phyloP scores from a whole-genome alignment of 2,888 invertebrate genomes.

The Micropterix aruncella region DNA sequence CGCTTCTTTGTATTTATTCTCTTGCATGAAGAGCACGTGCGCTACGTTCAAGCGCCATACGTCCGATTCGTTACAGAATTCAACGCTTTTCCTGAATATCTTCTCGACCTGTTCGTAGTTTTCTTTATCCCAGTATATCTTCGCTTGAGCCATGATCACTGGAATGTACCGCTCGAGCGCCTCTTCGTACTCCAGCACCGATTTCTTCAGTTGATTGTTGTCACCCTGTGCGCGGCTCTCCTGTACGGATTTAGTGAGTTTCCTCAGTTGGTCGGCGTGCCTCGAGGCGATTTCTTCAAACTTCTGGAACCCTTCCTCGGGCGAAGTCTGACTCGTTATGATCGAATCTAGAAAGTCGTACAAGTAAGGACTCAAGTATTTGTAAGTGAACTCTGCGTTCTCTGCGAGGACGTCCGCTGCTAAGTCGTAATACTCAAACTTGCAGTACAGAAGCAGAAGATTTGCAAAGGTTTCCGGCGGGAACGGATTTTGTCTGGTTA shows the following conservation, averaged over 20 bases:
- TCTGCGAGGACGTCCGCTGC: conserved; percentile 97
- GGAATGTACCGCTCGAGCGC: conserved; percentile 88
- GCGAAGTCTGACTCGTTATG: conserved; percentile 93
- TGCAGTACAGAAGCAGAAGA: conserved; percentile 85
- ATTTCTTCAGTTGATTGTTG: conserved; percentile 77
- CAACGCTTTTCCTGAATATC: conserved; percentile 91
- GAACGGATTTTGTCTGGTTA: conserved; percentile 90
- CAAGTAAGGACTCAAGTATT: conserved; percentile 84
- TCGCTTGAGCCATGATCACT: conserved; percentile 98
- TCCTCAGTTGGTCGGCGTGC: conserved; percentile 78
- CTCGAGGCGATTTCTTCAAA: conserved; percentile 88
- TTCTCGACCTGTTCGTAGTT: conserved; percentile 94
- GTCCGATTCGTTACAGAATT: conserved; percentile 96
- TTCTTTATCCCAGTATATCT: conserved; percentile 95
- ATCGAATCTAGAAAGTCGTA: conserved; percentile 94
- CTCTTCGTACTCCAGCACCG: conserved; percentile 85
- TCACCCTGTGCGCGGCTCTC: conserved; percentile 82
- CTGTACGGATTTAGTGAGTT: conserved; percentile 87
- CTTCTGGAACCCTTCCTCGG: conserved; percentile 90
- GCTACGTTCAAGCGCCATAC: conserved; percentile 97
- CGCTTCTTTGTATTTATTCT: conserved; percentile 95
- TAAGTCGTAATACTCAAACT: conserved; percentile 93
- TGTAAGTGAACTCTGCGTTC: conserved; percentile 91
- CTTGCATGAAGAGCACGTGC: conserved; percentile 98
- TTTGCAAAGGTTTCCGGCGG: conserved; percentile 98